phyloP scores from a whole-genome alignment of 2,797 vertebrate species.

The Pantherophis vulpinus region DNA sequence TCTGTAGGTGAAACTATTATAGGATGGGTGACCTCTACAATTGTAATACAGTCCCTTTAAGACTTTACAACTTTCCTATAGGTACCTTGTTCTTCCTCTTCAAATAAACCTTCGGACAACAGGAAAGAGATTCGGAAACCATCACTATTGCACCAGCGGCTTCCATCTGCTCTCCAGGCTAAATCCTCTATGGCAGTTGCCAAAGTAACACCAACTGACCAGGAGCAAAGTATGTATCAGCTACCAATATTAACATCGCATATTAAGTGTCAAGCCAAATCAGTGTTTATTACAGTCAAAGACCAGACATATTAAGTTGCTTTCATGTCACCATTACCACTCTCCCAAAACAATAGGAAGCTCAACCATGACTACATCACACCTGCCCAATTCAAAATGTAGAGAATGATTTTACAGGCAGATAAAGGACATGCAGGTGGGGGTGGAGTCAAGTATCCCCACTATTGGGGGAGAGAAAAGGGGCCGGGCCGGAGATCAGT shows the following conservation, averaged over 20 bases:
- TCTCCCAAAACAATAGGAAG: neutral
- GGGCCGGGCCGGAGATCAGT: neutral
- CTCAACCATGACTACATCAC: neutral
- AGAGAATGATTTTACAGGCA: neutral
- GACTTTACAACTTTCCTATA: conserved; percentile 40
- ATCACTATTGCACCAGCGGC: neutral
- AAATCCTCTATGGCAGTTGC: neutral
- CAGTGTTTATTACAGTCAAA: neutral
- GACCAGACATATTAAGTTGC: neutral
- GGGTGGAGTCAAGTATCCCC: neutral
- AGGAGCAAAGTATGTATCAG: conserved; percentile 56
- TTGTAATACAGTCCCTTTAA: neutral
- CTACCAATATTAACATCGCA: conserved; percentile 18
- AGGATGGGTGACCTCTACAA: neutral
- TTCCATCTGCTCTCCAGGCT: conserved; percentile 35
- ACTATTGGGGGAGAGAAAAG: neutral
- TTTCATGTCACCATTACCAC: neutral
- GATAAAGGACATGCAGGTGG: neutral
- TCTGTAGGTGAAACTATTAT: neutral
- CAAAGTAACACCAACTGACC: conserved; percentile 28
- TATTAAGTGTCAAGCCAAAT: neutral
- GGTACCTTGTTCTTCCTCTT: conserved; percentile 27
- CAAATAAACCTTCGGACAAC: neutral
- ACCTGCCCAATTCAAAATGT: neutral
- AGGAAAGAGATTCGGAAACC: conserved; percentile 9